Base-by-base conservation (phyloP, 2,797 vertebrate genomes). In the Pygocentrus nattereri region DNA sequence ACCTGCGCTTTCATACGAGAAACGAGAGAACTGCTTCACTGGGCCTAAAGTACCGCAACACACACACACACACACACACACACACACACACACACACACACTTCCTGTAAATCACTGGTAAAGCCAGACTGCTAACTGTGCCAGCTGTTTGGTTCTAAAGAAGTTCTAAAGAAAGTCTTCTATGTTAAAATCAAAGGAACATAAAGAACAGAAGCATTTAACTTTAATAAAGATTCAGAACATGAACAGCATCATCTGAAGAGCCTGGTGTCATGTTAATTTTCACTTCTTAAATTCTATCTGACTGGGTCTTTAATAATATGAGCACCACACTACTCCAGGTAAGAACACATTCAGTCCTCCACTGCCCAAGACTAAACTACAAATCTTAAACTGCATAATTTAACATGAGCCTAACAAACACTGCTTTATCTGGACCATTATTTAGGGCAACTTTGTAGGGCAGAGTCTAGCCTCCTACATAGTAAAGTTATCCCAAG, bases 361-460 rank as follows among this genome's bases (percentile, higher is more conserved):
- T 47, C 23, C 67, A 47, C 18, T 25, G 67, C 12, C 44, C 41
- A 49, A 7, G 18, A 72, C 47, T n/a, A 68, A 65, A 31, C 62
- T 34, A 38, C 30, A 70, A 70, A 52, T 54, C 49, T 8, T n/a
- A 69, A 50, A 54, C 69, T 72, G 47, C 47, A 31, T 18, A 50
- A 71, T 50, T 71, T 27, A 71, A 27, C 67, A 56, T 19, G 15
- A 10, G 23, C 21, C 27, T 52, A 27, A 31, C 13, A 52, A 72
- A 52, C 25, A 19, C 19, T n/a, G 50, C 70, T 10, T 34, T 73
- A 58, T 73, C 30, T 31, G 52, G 19, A 56, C 19, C 13, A 13
- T 41, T 38, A 47, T 69, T 74, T 58, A 58, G 71, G 50, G 21
- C 52, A 74, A 58, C 31, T 34, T 73, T 27, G 27, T 73, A 49